These are phyloP conservation scores for Drosophila mimica DNA, from an alignment of 2,888 invertebrate genomes.

Conservation along the genomic window DNA sequence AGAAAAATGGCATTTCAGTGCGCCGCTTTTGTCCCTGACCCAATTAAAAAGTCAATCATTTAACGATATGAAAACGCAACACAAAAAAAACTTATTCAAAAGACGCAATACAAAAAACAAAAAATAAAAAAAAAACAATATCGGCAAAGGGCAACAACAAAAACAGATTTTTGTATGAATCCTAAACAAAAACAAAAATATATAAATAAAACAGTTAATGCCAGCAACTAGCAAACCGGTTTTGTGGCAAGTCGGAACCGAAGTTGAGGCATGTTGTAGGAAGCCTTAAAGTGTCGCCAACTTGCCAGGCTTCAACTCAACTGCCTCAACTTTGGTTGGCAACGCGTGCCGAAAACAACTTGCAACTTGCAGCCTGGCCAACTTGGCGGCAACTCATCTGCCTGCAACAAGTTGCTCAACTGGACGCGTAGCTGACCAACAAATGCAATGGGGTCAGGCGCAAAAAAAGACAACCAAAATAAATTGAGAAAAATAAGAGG, in stretches of 20 bases:
- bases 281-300: constrained; percentile 80
- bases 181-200: constrained; percentile 19
- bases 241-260: constrained; percentile 3
- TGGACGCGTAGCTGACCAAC: constrained; percentile 65
- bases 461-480: not conserved
- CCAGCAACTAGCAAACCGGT: constrained; percentile 19
- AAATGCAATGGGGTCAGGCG: constrained; percentile 67
- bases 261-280: constrained; percentile 47
- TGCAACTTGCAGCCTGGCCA: constrained; percentile 9
- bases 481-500: not conserved
- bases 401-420: constrained; percentile 76
- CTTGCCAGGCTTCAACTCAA: constrained; percentile 73
- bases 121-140: constrained; percentile 6
- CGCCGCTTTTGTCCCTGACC: constrained; percentile 64
- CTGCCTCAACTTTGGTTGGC: constrained; percentile 19
- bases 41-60: constrained; percentile 60
- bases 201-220: constrained; percentile 25
- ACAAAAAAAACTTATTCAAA: constrained; percentile 20
- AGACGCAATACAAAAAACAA: constrained; percentile 14
- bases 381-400: constrained; percentile 34
- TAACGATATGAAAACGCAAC: constrained; percentile 17
- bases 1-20: constrained; percentile 37
- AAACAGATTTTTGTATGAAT: constrained; percentile 21
- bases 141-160: constrained; percentile 25
- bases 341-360: constrained; percentile 22